Percentiles rank a stretch among this genome's conserved stretches.
Evolutionary conservation across 1,140 invertebrate species (phyloP).

Genomic region (Zaprionus camerounensis): DNA sequence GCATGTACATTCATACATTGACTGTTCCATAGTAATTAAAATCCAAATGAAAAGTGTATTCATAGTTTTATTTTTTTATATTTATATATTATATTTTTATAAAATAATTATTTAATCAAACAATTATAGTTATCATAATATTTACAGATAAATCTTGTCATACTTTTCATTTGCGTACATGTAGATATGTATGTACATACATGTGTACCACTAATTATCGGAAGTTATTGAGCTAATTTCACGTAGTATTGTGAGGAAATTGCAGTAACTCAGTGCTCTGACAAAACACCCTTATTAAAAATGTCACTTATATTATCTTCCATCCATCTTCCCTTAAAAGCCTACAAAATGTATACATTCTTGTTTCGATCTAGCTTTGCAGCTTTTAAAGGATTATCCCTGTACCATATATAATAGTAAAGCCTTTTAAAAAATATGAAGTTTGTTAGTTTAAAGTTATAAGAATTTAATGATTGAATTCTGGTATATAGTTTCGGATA

Average conservation of each 20-base stretch:
- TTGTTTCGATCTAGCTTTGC: too few species aligned
- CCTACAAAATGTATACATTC: too few species aligned
- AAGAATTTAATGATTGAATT: too few species aligned
- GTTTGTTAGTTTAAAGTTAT: too few species aligned
- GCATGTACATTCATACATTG: slow-evolving; percentile 30
- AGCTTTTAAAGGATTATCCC: too few species aligned
- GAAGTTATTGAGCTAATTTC: background rate
- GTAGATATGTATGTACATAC: background rate
- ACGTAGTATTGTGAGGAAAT: background rate
- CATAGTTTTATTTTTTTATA: background rate
- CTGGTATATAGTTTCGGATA: too few species aligned
- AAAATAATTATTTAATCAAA: background rate
- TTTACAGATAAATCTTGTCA: background rate
- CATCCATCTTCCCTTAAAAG: background rate
- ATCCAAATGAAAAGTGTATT: background rate
- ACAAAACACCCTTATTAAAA: background rate
- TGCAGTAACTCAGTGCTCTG: background rate
- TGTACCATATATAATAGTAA: too few species aligned
- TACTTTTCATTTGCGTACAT: background rate
- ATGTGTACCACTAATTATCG: background rate
- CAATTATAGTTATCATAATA: background rate
- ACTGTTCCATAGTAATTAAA: slow-evolving; percentile 1
- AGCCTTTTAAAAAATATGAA: too few species aligned
- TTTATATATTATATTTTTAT: background rate
- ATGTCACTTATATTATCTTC: background rate